phyloP scores from a whole-genome alignment of 2,113 vertebrate species.

The Tyrannus savana region DNA sequence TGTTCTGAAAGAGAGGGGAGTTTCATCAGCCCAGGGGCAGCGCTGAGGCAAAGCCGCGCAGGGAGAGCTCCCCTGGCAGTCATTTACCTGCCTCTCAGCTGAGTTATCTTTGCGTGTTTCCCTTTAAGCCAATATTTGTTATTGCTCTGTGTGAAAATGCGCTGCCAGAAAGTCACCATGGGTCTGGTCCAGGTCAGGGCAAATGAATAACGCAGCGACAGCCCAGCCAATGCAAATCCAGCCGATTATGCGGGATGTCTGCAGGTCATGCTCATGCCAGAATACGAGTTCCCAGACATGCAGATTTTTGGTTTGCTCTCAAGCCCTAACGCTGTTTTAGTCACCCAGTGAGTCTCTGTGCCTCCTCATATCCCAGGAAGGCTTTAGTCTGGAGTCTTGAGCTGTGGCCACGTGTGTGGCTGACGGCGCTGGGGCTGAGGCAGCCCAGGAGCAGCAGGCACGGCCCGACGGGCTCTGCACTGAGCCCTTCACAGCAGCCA shows the following conservation, averaged over 20 bases:
- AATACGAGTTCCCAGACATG: constrained; percentile 39
- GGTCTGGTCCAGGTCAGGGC: constrained; percentile 28
- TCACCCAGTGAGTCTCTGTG: background rate
- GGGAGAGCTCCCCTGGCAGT: background rate
- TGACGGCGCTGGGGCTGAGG: background rate
- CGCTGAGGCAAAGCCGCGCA: background rate
- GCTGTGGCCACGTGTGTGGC: background rate
- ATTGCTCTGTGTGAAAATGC: background rate
- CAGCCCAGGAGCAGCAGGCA: background rate
- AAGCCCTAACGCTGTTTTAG: background rate
- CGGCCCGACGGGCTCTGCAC: background rate
- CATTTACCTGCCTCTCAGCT: background rate
- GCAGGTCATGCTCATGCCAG: constrained; percentile 12
- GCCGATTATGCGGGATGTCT: background rate
- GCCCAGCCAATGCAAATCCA: constrained; percentile 52
- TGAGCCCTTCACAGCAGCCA: background rate
- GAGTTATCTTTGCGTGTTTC: background rate
- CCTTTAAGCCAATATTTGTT: background rate
- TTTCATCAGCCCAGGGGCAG: background rate
- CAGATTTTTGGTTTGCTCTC: constrained; percentile 45
- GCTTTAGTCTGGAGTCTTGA: background rate
- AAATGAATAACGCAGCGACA: background rate
- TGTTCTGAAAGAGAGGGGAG: constrained; percentile 69
- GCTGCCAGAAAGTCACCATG: constrained; percentile 1
- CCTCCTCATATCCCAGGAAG: background rate